Evolutionary conservation across 1,140 invertebrate species (phyloP).

Genomic region (Drosophila grimshawi): DNA sequence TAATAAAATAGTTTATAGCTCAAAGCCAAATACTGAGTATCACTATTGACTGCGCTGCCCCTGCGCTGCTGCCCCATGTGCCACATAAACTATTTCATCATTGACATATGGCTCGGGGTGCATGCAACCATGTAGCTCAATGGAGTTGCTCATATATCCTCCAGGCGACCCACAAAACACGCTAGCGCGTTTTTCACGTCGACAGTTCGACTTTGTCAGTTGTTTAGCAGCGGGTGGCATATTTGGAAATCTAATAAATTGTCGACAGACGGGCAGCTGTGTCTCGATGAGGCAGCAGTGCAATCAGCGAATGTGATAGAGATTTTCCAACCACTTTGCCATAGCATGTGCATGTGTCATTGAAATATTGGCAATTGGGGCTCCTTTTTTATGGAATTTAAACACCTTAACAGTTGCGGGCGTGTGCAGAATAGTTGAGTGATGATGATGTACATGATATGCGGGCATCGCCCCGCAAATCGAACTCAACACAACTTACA

Average conservation of each 20-base stretch:
- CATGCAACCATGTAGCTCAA: conserved; percentile 1
- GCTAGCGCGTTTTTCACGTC: conserved; percentile 34
- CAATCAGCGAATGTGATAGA: conserved; percentile 29
- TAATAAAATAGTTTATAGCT: background rate
- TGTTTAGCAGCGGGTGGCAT: conserved; percentile 9
- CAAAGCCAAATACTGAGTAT: background rate
- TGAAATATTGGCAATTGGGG: conserved; percentile 6
- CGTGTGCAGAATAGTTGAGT: conserved; percentile 56
- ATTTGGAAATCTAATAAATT: conserved; percentile 35
- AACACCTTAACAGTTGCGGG: conserved; percentile 51
- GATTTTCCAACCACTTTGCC: background rate
- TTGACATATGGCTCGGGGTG: conserved; percentile 34
- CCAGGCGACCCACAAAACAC: conserved; percentile 13
- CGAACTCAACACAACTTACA: background rate
- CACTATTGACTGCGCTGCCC: background rate
- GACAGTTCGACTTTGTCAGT: conserved; percentile 22
- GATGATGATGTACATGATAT: conserved; percentile 47
- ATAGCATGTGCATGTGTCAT: conserved; percentile 1
- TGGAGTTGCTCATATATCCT: conserved; percentile 14
- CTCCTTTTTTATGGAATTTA: conserved; percentile 45
- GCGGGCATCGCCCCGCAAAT: conserved; percentile 42
- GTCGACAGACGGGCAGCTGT: conserved; percentile 8
- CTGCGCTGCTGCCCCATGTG: conserved; percentile 10
- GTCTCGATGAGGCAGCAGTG: background rate
- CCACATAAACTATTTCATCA: conserved; percentile 41